These are phyloP conservation scores for Melanargia galathea DNA, from an alignment of 2,888 invertebrate species.

Conservation along the genomic window DNA sequence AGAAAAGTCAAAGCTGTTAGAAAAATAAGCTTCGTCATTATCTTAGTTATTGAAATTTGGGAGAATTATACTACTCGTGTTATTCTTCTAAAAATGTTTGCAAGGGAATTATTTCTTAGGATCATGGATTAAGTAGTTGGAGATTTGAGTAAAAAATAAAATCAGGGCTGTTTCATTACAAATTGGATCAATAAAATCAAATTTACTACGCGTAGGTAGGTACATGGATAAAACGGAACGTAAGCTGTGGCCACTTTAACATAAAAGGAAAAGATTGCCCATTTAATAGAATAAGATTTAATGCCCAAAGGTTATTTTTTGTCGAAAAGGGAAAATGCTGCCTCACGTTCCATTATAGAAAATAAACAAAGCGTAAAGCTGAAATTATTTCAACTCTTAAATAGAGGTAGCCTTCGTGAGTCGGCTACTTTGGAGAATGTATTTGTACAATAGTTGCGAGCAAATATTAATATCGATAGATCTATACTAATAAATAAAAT, in stretches of 20 bases:
- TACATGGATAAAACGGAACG: background rate
- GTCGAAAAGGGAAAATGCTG: conserved; percentile 53
- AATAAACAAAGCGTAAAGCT: conserved; percentile 73
- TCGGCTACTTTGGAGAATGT: conserved; percentile 52
- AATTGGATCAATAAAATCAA: background rate
- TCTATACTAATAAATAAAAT: too few relatives aligned
- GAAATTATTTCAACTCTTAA: conserved; percentile 74
- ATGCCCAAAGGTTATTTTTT: conserved; percentile 44
- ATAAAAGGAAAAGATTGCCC: conserved; percentile 13
- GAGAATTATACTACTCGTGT: too few relatives aligned
- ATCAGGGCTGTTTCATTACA: background rate
- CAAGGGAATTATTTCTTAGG: too few relatives aligned
- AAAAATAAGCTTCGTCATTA: too few relatives aligned
- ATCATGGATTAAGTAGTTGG: too few relatives aligned
- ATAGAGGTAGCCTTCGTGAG: conserved; percentile 64
- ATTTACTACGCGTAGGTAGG: background rate
- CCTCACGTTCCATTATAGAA: conserved; percentile 69
- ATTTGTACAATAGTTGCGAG: conserved; percentile 61
- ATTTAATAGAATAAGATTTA: conserved; percentile 16
- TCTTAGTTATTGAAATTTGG: too few relatives aligned
- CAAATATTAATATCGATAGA: conserved; percentile 45
- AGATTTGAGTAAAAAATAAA: too few relatives aligned
- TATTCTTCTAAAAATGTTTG: too few relatives aligned
- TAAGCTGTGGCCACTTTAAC: background rate
- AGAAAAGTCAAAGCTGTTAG: too few relatives aligned